Evolutionary conservation across 2,113 vertebrate genomes (phyloP).

Genomic region (Trichomycterus rosablanca): DNA sequence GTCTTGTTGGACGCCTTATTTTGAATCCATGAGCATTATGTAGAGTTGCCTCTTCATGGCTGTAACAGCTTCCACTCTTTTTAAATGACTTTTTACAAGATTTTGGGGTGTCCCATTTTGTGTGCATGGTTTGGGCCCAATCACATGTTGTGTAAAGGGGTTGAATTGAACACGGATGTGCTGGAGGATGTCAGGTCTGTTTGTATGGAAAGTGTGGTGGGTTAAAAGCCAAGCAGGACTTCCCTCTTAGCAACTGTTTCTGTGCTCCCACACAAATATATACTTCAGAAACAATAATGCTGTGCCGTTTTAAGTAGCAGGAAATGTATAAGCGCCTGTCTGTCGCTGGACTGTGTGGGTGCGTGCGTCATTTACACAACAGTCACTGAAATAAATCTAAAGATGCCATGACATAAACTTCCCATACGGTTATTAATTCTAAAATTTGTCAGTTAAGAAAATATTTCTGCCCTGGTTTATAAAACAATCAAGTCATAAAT

Average conservation of each 20-base stretch:
- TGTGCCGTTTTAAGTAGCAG: slow-evolving; percentile 17
- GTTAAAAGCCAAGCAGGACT: slow-evolving; percentile 33
- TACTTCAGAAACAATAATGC: slow-evolving; percentile 20
- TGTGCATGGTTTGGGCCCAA: too few species aligned
- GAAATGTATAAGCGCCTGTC: slow-evolving; percentile 21
- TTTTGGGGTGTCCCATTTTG: too few species aligned
- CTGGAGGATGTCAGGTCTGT: slow-evolving; percentile 12
- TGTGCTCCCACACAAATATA: slow-evolving; percentile 34
- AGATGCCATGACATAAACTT: slow-evolving; percentile 5
- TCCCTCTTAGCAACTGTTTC: slow-evolving; percentile 32
- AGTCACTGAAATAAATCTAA: slow-evolving; percentile 12
- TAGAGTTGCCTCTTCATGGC: too few species aligned
- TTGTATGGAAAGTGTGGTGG: slow-evolving; percentile 27
- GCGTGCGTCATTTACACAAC: slow-evolving; percentile 24
- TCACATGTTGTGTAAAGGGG: slow-evolving; percentile 4
- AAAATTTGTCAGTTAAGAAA: neutral
- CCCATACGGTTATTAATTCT: neutral
- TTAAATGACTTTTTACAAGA: too few species aligned
- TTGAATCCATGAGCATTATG: too few species aligned
- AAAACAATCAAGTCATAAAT: too few species aligned
- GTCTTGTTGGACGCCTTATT: too few species aligned
- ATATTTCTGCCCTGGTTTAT: neutral
- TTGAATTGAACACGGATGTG: neutral
- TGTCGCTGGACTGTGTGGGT: slow-evolving; percentile 19
- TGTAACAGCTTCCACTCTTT: too few species aligned